Percentiles rank a stretch among this genome's conserved stretches.
phyloP scores from a whole-genome alignment of 2,797 vertebrate species.

The Enteromius afrohamiltoni region DNA sequence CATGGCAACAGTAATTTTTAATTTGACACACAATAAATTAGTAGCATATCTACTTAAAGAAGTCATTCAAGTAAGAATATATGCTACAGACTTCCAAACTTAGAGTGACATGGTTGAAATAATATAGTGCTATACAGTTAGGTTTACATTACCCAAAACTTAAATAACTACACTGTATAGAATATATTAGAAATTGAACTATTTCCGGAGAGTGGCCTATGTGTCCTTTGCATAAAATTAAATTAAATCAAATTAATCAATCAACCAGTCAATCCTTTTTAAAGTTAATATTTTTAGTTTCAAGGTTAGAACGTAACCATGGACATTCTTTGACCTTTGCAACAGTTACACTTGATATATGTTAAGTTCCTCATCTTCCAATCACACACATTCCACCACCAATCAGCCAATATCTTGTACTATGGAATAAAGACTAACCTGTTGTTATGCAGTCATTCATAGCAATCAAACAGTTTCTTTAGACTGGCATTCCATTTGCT shows the following conservation, averaged over 20 bases:
- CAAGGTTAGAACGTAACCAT: background rate
- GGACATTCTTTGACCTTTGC: constrained; percentile 17
- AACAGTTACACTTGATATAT: constrained; percentile 51
- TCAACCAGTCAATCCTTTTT: background rate
- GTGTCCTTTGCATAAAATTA: no score
- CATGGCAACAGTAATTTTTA: background rate
- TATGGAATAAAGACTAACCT: constrained; percentile 46
- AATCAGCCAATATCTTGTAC: constrained; percentile 34
- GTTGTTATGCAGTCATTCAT: constrained; percentile 50
- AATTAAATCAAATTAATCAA: no score
- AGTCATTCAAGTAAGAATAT: background rate
- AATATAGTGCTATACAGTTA: background rate
- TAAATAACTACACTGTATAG: background rate
- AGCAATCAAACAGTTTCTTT: constrained; percentile 56
- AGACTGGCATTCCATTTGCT: constrained; percentile 54
- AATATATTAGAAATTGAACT: background rate
- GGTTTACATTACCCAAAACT: background rate
- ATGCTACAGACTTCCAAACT: background rate
- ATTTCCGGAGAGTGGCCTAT: background rate
- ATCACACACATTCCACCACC: constrained; percentile 41
- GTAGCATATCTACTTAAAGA: background rate
- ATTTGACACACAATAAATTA: background rate
- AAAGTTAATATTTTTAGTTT: background rate
- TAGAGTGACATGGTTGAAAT: background rate
- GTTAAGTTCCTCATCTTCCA: constrained; percentile 11